phyloP scores from a whole-genome alignment of 2,113 vertebrate species.

The Desmodus rotundus region DNA sequence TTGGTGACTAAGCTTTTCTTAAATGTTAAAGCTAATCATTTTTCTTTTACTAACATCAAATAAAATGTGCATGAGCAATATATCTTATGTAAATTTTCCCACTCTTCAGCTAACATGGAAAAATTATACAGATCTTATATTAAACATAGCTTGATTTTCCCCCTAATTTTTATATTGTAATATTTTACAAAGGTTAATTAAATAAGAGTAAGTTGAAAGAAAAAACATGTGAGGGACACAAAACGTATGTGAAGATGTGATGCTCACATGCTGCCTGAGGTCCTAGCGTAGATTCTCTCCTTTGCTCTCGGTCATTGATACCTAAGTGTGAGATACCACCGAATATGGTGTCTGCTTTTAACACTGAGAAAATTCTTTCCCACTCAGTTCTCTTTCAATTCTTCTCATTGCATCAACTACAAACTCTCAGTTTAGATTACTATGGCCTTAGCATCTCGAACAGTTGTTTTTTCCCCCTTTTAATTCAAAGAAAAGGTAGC shows the following conservation, averaged over 20 bases:
- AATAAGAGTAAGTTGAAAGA: not conserved
- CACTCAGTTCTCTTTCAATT: not conserved
- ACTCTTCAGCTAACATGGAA: not conserved
- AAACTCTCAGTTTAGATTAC: not conserved
- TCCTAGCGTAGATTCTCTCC: not conserved
- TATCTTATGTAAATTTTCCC: not conserved
- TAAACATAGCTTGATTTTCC: not conserved
- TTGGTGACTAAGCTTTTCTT: conserved; percentile 49
- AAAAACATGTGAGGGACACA: not conserved
- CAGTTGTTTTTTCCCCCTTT: not conserved
- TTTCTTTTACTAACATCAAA: conserved; percentile 29
- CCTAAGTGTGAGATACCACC: not conserved
- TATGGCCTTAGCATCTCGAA: not conserved
- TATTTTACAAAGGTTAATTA: not conserved
- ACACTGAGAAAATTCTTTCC: not conserved
- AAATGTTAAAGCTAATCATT: conserved; percentile 41
- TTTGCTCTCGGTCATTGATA: not conserved
- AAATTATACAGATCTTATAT: not conserved
- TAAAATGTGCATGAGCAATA: not conserved
- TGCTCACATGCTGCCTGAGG: accelerated
- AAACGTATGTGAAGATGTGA: not conserved
- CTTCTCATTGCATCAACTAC: not conserved
- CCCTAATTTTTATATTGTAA: not conserved
- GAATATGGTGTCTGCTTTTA: not conserved
- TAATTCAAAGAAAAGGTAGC: conserved; percentile 1